Percentiles rank a stretch among this genome's conserved stretches.
Evolutionary conservation across 2,888 invertebrate species (phyloP).

Genomic region (Toxonevra muliebris): DNA sequence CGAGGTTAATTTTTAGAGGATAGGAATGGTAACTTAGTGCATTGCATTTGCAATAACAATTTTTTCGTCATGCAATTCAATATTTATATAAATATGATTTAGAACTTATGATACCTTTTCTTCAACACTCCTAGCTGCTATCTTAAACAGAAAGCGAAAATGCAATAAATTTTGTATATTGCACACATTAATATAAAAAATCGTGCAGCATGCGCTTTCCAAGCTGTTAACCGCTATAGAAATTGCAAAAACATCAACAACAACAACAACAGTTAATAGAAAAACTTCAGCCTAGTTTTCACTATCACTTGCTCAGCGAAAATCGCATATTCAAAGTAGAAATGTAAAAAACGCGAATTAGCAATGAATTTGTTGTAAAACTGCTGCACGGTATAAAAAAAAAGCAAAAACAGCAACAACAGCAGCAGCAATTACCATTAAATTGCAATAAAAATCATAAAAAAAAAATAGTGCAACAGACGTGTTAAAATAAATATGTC

Average conservation of each 20-base stretch:
- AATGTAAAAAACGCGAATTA: slow-evolving; percentile 14
- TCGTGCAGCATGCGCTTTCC: slow-evolving; percentile 1
- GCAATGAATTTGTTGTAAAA: slow-evolving; percentile 8
- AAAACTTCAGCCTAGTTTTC: slow-evolving; percentile 36
- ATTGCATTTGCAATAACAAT: too few relatives aligned
- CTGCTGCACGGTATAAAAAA: background rate
- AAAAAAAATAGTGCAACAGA: slow-evolving; percentile 31
- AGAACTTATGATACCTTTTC: too few relatives aligned
- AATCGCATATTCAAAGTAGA: slow-evolving; percentile 25
- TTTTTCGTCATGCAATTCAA: too few relatives aligned
- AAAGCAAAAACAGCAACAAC: too few relatives aligned
- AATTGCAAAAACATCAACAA: slow-evolving; percentile 9
- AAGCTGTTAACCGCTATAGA: slow-evolving; percentile 3
- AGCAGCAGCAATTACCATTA: slow-evolving; percentile 9
- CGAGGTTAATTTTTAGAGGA: too few relatives aligned
- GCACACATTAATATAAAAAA: background rate
- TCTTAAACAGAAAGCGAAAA: too few relatives aligned
- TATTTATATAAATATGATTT: too few relatives aligned
- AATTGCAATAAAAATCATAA: slow-evolving; percentile 2
- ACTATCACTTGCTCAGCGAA: slow-evolving; percentile 37
- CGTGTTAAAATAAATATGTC: slow-evolving; percentile 19
- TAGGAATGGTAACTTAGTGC: too few relatives aligned
- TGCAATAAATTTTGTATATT: background rate
- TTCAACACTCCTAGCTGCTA: too few relatives aligned
- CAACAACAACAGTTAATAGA: slow-evolving; percentile 21